Base-by-base conservation (phyloP, 1,140 invertebrate genomes). In the Papilio aristodemus region DNA sequence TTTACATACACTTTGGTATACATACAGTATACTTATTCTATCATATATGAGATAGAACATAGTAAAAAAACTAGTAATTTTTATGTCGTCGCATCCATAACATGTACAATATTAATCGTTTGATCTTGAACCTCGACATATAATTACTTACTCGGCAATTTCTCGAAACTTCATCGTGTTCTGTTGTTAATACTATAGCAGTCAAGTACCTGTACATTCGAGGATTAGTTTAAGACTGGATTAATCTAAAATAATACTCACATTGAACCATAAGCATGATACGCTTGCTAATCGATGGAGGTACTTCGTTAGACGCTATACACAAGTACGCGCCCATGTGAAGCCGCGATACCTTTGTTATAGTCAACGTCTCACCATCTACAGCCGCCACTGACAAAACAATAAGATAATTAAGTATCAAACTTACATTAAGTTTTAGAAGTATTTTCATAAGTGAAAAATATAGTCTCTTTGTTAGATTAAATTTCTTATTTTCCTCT, bases 211-310 rank as follows among this genome's bases (percentile, higher is more conserved):
- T 59, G 25, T 25, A 25, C 50, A 32, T 14, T 50, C 22, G 36
- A 66, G 41, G 41, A 66, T 50, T 66, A 66, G 6, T n/a, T 36
- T 50, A 66, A 46, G 41, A 50, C 41, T 66, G 8, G 63, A n/a
- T 66, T 66, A 66, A 66, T 66, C 41, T 27, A 66, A 66, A 41
- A 66, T 66, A 66, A 50, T 80, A 84, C 84, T 86, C 69, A 86
- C 84, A 86, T 74, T 86, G 84, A 67, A 86, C 84, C 84, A 86
- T 86, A 38, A 85, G 77, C 80, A 85, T 80, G 72, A 85, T 83
- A 64, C 81, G 78, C 70, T 86, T 86, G 66, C 84, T 86, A 72
- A 86, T 84, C 36, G 84, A 86, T 50, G 84, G 83, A 36, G 83
- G 83, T 71, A 85, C 83, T 38, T 79, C 81, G 74, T 85, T 85